Conservation (phyloP, 2,797 vertebrate species). For the Austrolebias charrua region DNA sequence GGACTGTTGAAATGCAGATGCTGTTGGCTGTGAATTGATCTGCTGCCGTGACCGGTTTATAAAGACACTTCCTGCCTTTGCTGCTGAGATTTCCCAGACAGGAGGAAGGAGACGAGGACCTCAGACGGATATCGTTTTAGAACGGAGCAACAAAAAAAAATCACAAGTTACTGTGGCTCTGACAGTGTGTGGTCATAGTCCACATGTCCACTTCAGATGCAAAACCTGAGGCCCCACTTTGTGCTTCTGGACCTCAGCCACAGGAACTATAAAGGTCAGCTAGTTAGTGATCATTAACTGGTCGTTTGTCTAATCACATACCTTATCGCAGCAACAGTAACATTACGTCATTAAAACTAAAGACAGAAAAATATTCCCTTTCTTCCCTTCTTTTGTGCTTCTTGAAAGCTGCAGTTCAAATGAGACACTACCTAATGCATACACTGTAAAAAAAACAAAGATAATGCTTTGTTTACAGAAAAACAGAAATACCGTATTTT, state of each 20-base stretch:
- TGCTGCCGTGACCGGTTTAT: background rate
- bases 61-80: background rate
- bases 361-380: slow-evolving; percentile 52
- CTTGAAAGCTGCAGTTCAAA: background rate
- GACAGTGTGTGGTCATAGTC: slow-evolving; percentile 23
- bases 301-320: slow-evolving; percentile 14
- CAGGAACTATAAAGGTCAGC: slow-evolving; percentile 35
- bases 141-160: slow-evolving; percentile 56
- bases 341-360: slow-evolving; percentile 1
- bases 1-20: background rate
- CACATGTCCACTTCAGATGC: slow-evolving; percentile 37
- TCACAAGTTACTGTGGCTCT: slow-evolving; percentile 20
- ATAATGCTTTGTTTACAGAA: background rate
- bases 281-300: slow-evolving; percentile 41
- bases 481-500: background rate
- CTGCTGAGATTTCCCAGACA: background rate
- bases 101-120: slow-evolving; percentile 11
- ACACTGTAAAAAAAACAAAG: background rate
- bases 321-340: slow-evolving; percentile 10
- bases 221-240: slow-evolving; percentile 23
- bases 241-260: slow-evolving; percentile 19
- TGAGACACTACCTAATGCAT: background rate
- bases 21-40: background rate
- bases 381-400: slow-evolving; percentile 33
- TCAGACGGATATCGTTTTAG: slow-evolving; percentile 38